phyloP scores from a whole-genome alignment of 1,140 invertebrate genomes.

The Melipona quadrifasciata region DNA sequence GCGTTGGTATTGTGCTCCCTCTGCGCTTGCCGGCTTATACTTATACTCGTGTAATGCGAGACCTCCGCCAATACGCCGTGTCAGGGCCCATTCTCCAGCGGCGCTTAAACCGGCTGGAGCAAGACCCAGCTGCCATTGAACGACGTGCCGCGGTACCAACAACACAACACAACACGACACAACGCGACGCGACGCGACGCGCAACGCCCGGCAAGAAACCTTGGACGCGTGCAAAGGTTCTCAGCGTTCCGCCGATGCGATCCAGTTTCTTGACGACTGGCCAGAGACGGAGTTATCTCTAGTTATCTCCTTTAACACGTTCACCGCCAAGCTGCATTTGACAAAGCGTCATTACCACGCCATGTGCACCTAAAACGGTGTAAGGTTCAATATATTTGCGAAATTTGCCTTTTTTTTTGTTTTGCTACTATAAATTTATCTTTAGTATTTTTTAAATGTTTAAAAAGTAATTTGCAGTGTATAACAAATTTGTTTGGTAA shows the following conservation, averaged over 20 bases:
- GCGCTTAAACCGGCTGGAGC: constrained; percentile 43
- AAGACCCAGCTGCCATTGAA: constrained; percentile 64
- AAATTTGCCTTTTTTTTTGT: too few species aligned
- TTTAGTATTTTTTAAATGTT: too few species aligned
- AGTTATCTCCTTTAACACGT: neutral
- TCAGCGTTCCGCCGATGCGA: constrained; percentile 49
- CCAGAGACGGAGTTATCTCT: constrained; percentile 2
- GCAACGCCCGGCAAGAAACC: constrained; percentile 29
- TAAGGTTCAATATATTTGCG: too few species aligned
- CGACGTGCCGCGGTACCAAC: constrained; percentile 16
- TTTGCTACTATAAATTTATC: too few species aligned
- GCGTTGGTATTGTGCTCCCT: constrained; percentile 65
- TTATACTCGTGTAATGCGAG: constrained; percentile 69
- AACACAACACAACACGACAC: neutral
- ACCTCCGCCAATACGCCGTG: constrained; percentile 44
- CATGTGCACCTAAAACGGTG: too few species aligned
- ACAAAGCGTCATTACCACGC: too few species aligned
- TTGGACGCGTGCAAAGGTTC: constrained; percentile 51
- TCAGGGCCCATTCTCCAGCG: constrained; percentile 38
- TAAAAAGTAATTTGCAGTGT: too few species aligned
- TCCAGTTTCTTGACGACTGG: constrained; percentile 48
- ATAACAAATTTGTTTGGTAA: too few species aligned
- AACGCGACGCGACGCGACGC: neutral
- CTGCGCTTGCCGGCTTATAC: constrained; percentile 59
- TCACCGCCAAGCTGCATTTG: too few species aligned